A percentile compares a stretch with the other conserved stretches of the same genome.
Evolutionary conservation across 2,797 vertebrate genomes (phyloP).

Genomic region (Rousettus madagascariensis): DNA sequence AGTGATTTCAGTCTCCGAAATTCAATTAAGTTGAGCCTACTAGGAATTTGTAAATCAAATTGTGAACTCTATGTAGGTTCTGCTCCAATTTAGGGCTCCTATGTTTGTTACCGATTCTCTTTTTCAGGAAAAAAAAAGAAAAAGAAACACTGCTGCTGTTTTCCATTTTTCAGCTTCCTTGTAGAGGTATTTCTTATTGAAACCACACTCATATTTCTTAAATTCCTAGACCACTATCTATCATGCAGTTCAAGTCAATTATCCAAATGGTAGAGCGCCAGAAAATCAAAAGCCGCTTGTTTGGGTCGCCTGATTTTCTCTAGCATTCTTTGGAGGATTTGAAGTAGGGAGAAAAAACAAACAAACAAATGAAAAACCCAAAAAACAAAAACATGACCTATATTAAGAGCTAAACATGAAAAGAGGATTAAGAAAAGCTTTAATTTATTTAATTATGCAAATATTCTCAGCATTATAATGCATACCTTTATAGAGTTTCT

Average conservation of each 20-base stretch:
- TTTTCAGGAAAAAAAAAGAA: not conserved
- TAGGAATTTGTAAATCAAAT: conserved; percentile 63
- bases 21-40: conserved; percentile 55
- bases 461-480: not conserved
- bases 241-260: conserved; percentile 1
- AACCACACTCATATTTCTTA: not conserved
- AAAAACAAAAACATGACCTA: not conserved
- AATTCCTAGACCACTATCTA: conserved; percentile 25
- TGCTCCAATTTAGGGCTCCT: not conserved
- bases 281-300: conserved; percentile 49
- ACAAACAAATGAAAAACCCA: not conserved
- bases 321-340: conserved; percentile 55
- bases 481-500: not conserved
- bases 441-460: conserved; percentile 29
- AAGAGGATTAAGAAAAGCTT: not conserved
- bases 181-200: conserved; percentile 67
- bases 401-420: conserved; percentile 32
- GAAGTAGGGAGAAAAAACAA: not conserved
- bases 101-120: conserved; percentile 11
- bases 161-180: conserved; percentile 40
- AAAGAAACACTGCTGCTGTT: not conserved
- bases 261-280: conserved; percentile 6
- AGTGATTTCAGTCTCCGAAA: conserved; percentile 67
- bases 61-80: conserved; percentile 2
- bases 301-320: conserved; percentile 46